phyloP scores from a whole-genome alignment of 2,113 vertebrate species.

The Arothron firmamentum region DNA sequence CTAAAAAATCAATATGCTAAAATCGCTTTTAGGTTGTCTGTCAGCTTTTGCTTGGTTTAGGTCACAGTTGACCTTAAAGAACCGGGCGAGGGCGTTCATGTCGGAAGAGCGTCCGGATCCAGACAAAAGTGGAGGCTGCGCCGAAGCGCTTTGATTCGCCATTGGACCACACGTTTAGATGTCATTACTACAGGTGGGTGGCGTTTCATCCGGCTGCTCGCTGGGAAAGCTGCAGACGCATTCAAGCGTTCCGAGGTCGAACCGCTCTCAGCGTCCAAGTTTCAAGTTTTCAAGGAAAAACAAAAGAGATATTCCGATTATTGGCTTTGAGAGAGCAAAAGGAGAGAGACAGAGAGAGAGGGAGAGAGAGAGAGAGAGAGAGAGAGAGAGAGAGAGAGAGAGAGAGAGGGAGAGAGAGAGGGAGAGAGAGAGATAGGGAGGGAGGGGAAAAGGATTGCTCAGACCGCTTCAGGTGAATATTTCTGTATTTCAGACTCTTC shows the following conservation, averaged over 20 bases:
- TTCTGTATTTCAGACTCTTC: slow-evolving; percentile 26
- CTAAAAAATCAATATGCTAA: no score
- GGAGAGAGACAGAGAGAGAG: no score
- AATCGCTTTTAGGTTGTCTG: no score
- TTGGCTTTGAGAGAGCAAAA: neutral
- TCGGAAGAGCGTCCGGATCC: neutral
- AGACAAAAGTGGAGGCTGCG: neutral
- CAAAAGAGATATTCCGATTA: neutral
- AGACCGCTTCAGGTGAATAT: slow-evolving; percentile 31
- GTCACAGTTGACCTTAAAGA: no score
- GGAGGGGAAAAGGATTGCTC: slow-evolving; percentile 22
- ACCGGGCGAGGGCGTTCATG: neutral
- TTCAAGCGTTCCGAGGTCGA: neutral
- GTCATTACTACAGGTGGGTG: slow-evolving; percentile 42
- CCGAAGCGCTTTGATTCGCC: slow-evolving; percentile 8
- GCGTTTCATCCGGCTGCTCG: slow-evolving; percentile 6
- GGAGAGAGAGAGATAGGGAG: neutral
- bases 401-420: neutral
- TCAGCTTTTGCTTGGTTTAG: no score
- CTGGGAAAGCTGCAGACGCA: slow-evolving; percentile 2
- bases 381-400: neutral
- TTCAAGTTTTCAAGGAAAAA: neutral
- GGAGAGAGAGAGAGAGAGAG: no score
- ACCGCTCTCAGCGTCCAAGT: no score
- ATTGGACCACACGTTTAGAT: slow-evolving; percentile 4